Conservation (phyloP, 2,113 vertebrate genomes). For the Actinemys pallida region DNA sequence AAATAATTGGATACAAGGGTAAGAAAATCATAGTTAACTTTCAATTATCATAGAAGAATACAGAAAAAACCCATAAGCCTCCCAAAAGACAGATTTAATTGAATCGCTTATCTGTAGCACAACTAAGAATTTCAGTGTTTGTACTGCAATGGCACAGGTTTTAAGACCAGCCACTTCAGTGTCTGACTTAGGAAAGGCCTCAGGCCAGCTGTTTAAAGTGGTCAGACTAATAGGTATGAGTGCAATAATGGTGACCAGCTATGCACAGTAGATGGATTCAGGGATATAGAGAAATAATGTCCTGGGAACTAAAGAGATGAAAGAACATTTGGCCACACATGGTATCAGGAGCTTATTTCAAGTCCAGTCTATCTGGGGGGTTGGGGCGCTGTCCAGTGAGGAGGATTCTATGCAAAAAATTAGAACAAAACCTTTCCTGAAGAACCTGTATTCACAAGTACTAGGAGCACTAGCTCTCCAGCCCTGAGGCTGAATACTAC, state of each 20-base stretch:
- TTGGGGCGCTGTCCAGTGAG: background rate
- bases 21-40: background rate
- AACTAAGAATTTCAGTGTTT: slow-evolving; percentile 4
- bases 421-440: background rate
- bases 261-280: background rate
- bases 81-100: background rate
- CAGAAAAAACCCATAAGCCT: background rate
- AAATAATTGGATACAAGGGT: background rate
- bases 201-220: background rate
- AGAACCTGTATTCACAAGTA: background rate
- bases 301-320: background rate
- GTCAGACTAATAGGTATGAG: background rate
- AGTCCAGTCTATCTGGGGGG: background rate
- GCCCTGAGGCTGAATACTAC: background rate
- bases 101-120: background rate
- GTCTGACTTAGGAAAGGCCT: background rate
- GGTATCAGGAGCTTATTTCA: background rate
- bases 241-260: background rate
- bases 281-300: background rate
- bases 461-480: background rate
- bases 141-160: background rate
- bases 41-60: background rate
- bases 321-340: accelerated
- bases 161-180: background rate
- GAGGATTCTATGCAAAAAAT: background rate